Base-by-base conservation (phyloP, 1,140 invertebrate species). In the Pseudomyrmex concolor region DNA sequence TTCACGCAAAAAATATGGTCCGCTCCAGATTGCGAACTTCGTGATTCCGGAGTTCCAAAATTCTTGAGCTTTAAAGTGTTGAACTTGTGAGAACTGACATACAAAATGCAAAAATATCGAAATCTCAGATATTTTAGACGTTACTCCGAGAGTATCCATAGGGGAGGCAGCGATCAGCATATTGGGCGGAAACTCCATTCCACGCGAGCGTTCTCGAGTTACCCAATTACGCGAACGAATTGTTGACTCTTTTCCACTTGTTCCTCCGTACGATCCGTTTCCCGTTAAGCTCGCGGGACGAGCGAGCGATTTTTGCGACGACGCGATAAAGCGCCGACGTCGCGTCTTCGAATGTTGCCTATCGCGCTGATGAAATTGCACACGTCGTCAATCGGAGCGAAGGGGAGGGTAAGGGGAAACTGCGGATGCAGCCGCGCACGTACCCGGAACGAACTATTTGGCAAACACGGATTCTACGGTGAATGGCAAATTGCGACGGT, bases 181-280 rank as follows among this genome's bases (percentile, higher is more conserved):
- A 71, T 70, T 45, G 43, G 45, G 22, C 12, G 43, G 22, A 50
- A 60, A 60, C 19, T 19, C 43, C 12, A 60, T 71, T 80, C 54
- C 19, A 19, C 43, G 55, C 66, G 55, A 34, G 2, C 43, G 54
- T 19, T 59, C 66, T 80, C 76, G 54, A 80, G 66, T 71, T 71
- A 80, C n/a, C 54, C 76, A 80, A 80, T 80, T 80, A 80, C 66
- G 45, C 63, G 76, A 22, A 60, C 76, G 66, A 12, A 80, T 80
- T 80, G 76, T 80, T 80, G 76, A 80, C 43, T 80, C n/a, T 43
- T 80, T 80, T 80, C 54, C 54, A 34, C 76, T 80, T 66, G 54
- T 71, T 80, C 22, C 5, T 7, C 64, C n/a, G 17, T 57, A 45
- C 63, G 63, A 77, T 77, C 51, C 12, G 34, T 68, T 70, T 19